Percentiles rank a stretch among this genome's conserved stretches.
These are phyloP conservation scores for Cricetomys ansorgei DNA, from an alignment of 2,113 vertebrate species.

Conservation along the genomic window DNA sequence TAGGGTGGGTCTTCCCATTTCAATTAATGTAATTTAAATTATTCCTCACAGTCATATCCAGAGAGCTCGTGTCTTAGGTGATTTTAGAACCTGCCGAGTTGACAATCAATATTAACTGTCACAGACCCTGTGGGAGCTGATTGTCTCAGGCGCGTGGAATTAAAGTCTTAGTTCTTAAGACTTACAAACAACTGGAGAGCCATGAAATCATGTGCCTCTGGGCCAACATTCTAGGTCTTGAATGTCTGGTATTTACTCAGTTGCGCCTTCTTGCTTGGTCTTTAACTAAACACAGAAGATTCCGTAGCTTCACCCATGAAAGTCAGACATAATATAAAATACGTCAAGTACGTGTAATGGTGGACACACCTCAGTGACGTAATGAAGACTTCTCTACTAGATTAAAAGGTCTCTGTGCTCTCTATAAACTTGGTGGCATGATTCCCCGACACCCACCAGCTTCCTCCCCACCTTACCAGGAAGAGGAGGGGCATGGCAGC, in stretches of 20 bases:
- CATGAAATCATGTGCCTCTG: background rate
- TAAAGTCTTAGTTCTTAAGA: background rate
- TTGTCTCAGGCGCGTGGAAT: background rate
- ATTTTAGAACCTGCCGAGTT: no score
- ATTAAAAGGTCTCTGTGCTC: slow-evolving; percentile 44
- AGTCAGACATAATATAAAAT: slow-evolving; percentile 52
- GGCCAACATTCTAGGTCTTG: background rate
- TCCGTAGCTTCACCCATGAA: background rate
- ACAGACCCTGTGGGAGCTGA: background rate
- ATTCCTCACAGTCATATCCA: background rate
- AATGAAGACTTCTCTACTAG: slow-evolving; percentile 52
- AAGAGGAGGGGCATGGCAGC: accelerated
- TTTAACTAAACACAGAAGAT: slow-evolving; percentile 47
- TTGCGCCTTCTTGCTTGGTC: background rate
- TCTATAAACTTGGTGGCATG: background rate
- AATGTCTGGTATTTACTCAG: background rate
- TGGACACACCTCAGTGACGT: slow-evolving; percentile 51
- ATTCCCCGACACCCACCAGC: background rate
- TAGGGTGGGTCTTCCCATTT: background rate
- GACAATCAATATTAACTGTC: background rate
- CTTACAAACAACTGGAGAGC: background rate
- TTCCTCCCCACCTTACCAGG: background rate
- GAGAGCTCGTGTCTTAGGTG: background rate
- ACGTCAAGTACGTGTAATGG: slow-evolving; percentile 53
- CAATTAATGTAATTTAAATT: background rate